Base-by-base conservation (phyloP, 2,797 vertebrate genomes). In the Megaceryle alcyon region DNA sequence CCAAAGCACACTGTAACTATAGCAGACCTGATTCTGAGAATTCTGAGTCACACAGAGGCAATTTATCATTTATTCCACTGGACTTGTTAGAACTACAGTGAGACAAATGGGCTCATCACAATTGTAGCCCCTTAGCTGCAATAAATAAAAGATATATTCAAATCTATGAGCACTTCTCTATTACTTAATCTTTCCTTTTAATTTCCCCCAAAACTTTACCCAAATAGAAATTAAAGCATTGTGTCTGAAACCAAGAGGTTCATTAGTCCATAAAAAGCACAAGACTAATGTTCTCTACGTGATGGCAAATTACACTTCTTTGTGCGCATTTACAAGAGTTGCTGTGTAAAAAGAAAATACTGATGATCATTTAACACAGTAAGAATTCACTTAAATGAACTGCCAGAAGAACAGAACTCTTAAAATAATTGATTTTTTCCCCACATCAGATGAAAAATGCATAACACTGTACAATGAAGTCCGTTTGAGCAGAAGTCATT, bases 371-470 rank as follows among this genome's bases (percentile, higher is more conserved):
- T 98, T 98, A 98, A 97, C 97, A 97, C 82, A 93, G 96, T 95
- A 95, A 97, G 91, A 97, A 97, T 97, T 98, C 97, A 97, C 97
- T 97, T 98, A 97, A 97, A 97, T 97, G 92, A 98, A 96, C 95
- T 97, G 91, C 96, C 96, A 97, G 60, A 97, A 96, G 93, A 97
- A 97, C 53, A 93, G 97, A 96, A 97, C 95, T 97, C 96, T 97
- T 97, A 97, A 98, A 98, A 97, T 97, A 98, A 98, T 98, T 98
- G 97, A 98, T 98, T 97, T 97, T 61, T 97, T 88, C 86, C 81
- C 88, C 92, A 89, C 72, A 92, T 97, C 92, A 95, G 96, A 96
- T 98, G 97, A 97, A 98, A 98, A 98, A 98, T 95, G 91, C 96
- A 51, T 96, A 97, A 94, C 56, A 94, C 65, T 83, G 86, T 95